Conservation (phyloP, 2,888 invertebrate genomes). For the Anagyrus pseudococci region DNA sequence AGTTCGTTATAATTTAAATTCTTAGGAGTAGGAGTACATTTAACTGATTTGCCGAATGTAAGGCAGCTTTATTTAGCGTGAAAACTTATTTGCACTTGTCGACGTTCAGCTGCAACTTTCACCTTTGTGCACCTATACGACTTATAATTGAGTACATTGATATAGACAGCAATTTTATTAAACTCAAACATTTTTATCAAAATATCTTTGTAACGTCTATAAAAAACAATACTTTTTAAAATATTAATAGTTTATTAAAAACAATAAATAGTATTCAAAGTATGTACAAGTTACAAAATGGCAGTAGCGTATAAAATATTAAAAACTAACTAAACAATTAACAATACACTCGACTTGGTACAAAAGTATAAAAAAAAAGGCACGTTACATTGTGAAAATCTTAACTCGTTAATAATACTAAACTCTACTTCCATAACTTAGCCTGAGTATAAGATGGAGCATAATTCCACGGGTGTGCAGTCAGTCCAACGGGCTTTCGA, state of each 20-base stretch:
- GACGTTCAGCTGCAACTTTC: background rate
- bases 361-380: constrained; percentile 2
- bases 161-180: background rate
- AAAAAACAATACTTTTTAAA: background rate
- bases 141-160: background rate
- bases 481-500: constrained; percentile 45
- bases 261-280: constrained; percentile 25
- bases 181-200: background rate
- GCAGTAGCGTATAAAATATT: background rate
- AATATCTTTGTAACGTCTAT: too few relatives aligned
- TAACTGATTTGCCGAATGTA: background rate
- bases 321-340: background rate
- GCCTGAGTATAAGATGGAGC: constrained; percentile 49
- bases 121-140: background rate
- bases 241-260: constrained; percentile 20
- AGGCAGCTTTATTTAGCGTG: background rate
- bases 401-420: background rate
- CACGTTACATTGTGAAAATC: background rate
- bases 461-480: constrained; percentile 52
- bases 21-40: background rate
- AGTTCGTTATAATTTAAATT: constrained; percentile 10
- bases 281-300: constrained; percentile 5
- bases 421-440: constrained; percentile 50
- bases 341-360: background rate
- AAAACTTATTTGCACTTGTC: background rate